These are phyloP conservation scores for Euproctis similis DNA, from an alignment of 2,888 invertebrate species.

Conservation along the genomic window DNA sequence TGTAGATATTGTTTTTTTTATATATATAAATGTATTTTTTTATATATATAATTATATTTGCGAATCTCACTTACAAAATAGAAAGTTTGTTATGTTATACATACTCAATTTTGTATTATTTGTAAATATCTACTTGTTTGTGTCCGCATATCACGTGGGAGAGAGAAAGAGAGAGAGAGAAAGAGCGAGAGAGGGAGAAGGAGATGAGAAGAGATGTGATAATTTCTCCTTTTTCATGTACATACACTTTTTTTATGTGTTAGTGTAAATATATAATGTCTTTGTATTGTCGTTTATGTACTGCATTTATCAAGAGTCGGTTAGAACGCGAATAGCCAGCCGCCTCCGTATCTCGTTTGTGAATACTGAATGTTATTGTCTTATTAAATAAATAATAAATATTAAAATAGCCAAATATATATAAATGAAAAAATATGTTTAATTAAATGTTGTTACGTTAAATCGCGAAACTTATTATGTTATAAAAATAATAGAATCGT, in stretches of 20 bases:
- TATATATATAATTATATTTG: constrained; percentile 18
- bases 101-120: constrained; percentile 47
- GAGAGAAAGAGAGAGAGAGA: no score
- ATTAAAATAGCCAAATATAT: no score
- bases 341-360: constrained; percentile 15
- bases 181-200: no score
- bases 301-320: constrained; percentile 23
- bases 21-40: neutral
- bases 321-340: constrained; percentile 15
- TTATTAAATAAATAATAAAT: no score
- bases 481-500: no score
- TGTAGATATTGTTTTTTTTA: no score
- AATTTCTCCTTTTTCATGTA: constrained; percentile 18
- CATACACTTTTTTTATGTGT: no score
- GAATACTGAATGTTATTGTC: no score
- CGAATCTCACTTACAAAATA: constrained; percentile 32
- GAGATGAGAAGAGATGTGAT: constrained; percentile 3
- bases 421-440: no score
- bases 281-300: constrained; percentile 11
- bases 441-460: no score
- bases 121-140: constrained; percentile 48
- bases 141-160: constrained; percentile 41
- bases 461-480: no score
- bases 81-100: constrained; percentile 43
- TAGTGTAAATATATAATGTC: constrained; percentile 29